These are phyloP conservation scores for Koerneria pararmatus DNA, from an alignment of 2,888 invertebrate species.

Conservation along the genomic window DNA sequence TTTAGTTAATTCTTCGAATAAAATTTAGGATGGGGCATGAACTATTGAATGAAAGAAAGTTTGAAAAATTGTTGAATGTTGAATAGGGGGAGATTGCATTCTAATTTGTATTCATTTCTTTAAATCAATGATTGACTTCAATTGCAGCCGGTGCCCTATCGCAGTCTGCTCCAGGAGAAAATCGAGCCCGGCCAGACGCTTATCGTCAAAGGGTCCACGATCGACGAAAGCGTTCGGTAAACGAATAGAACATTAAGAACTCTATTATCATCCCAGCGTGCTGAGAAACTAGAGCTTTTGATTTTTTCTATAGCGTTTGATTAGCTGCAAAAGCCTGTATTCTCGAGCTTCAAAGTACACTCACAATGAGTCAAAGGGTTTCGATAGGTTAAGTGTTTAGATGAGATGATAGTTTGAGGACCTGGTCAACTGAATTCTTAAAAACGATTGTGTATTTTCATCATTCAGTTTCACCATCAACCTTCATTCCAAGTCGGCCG, in stretches of 20 bases:
- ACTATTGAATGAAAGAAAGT: too few relatives aligned
- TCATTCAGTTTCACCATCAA: constrained; percentile 54
- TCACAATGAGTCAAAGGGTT: neutral
- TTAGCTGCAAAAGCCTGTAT: neutral
- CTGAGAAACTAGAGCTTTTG: too few relatives aligned
- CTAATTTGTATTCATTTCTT: too few relatives aligned
- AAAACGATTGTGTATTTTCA: neutral
- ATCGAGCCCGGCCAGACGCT: constrained; percentile 57
- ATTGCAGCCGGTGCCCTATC: constrained; percentile 56
- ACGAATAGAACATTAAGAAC: neutral
- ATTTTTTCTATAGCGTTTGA: constrained; percentile 6
- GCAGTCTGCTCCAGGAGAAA: constrained; percentile 53
- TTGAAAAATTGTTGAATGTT: too few relatives aligned
- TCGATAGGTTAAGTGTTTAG: too few relatives aligned
- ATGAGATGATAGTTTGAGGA: too few relatives aligned
- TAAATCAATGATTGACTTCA: neutral
- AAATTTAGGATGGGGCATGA: too few relatives aligned
- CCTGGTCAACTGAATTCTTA: too few relatives aligned
- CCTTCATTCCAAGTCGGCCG: constrained; percentile 53
- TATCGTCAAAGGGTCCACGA: constrained; percentile 57
- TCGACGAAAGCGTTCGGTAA: constrained; percentile 49
- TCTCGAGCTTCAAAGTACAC: neutral
- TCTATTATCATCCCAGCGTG: neutral
- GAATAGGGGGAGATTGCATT: too few relatives aligned
- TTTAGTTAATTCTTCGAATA: too few relatives aligned